Conservation (phyloP, 2,113 vertebrate species). For the Chinchilla lanigera region DNA sequence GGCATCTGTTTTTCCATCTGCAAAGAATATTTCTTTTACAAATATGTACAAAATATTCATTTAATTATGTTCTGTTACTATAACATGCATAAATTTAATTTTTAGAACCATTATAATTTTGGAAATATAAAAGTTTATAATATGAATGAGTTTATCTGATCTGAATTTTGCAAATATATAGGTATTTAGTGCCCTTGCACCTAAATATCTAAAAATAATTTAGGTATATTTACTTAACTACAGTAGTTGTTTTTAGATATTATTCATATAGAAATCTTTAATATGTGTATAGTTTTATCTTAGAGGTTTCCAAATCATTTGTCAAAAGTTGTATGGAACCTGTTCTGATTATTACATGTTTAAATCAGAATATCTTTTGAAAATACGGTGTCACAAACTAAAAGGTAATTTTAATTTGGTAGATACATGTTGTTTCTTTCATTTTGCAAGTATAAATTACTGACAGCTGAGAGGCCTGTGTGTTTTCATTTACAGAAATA, state of each 20-base stretch:
- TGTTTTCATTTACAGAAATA: background rate
- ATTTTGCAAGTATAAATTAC: conserved; percentile 1
- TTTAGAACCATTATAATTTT: background rate
- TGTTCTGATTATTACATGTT: conserved; percentile 5
- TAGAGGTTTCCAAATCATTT: background rate
- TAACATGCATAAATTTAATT: background rate
- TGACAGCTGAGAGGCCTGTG: background rate
- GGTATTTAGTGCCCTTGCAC: background rate
- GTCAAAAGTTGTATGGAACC: background rate
- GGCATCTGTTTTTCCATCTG: background rate
- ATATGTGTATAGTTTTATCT: background rate
- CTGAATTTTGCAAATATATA: conserved; percentile 25
- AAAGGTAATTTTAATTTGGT: background rate
- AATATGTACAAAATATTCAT: background rate
- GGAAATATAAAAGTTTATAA: conserved; percentile 42
- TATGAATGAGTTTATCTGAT: no score
- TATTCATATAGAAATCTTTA: conserved; percentile 30
- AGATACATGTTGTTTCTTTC: background rate
- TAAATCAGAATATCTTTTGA: conserved; percentile 1
- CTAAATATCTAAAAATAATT: background rate
- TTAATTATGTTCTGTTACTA: background rate
- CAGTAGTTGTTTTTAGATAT: background rate
- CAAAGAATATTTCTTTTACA: background rate
- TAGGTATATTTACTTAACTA: background rate
- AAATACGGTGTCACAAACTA: background rate